These are phyloP conservation scores for Hydraecia micacea DNA, from an alignment of 2,888 invertebrate species.

Conservation along the genomic window DNA sequence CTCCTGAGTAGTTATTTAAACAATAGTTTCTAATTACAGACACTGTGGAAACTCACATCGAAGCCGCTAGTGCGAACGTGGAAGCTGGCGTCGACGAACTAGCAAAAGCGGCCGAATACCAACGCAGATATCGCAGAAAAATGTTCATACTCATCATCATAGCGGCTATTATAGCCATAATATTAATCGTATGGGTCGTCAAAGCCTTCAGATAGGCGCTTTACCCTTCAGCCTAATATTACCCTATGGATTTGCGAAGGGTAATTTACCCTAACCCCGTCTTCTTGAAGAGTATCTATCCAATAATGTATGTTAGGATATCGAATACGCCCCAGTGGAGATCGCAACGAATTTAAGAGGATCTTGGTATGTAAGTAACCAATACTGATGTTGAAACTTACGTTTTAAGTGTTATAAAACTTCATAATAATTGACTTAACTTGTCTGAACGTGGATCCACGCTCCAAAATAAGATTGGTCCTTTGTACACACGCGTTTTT, in stretches of 20 bases:
- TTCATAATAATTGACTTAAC: constrained; percentile 11
- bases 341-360: constrained; percentile 52
- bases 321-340: constrained; percentile 51
- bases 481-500: no score
- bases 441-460: background rate
- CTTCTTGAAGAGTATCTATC: constrained; percentile 54
- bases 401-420: background rate
- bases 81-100: constrained; percentile 95
- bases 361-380: constrained; percentile 24
- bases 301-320: constrained; percentile 47
- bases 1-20: background rate
- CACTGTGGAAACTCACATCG: constrained; percentile 95
- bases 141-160: constrained; percentile 93
- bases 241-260: constrained; percentile 37
- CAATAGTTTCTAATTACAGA: constrained; percentile 89
- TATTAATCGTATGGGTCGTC: constrained; percentile 93
- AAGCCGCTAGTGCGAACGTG: constrained; percentile 93
- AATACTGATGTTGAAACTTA: constrained; percentile 13
- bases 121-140: constrained; percentile 93
- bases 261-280: constrained; percentile 32
- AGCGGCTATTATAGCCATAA: constrained; percentile 91
- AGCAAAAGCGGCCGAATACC: constrained; percentile 95
- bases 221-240: constrained; percentile 13
- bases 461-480: background rate
- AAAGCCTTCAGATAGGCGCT: constrained; percentile 87